phyloP scores from a whole-genome alignment of 2,797 vertebrate genomes.

The Microctenopoma steveboyesi region DNA sequence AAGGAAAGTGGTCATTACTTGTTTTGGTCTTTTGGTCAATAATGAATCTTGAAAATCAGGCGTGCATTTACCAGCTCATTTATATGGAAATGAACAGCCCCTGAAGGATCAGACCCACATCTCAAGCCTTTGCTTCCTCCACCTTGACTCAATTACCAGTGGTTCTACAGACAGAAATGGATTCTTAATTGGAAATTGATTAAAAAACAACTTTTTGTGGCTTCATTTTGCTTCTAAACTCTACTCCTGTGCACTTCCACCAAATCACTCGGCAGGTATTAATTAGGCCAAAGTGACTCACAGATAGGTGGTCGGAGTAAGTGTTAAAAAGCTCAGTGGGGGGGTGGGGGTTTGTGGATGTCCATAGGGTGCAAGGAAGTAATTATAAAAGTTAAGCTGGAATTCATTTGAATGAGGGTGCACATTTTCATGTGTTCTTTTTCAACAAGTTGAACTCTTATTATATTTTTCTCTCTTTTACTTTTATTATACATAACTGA shows the following conservation, averaged over 20 bases:
- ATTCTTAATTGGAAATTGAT: slow-evolving; percentile 77
- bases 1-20: slow-evolving; percentile 56
- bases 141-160: slow-evolving; percentile 65
- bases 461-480: no score
- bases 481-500: no score
- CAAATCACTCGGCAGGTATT: slow-evolving; percentile 56
- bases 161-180: slow-evolving; percentile 45
- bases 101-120: slow-evolving; percentile 51
- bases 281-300: slow-evolving; percentile 56
- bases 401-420: not conserved
- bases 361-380: slow-evolving; percentile 12
- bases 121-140: slow-evolving; percentile 40
- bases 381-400: slow-evolving; percentile 38
- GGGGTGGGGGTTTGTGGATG: not conserved
- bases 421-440: slow-evolving; percentile 1
- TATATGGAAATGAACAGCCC: slow-evolving; percentile 78
- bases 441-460: not conserved
- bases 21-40: slow-evolving; percentile 58
- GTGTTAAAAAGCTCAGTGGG: slow-evolving; percentile 41
- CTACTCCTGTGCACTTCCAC: slow-evolving; percentile 55
- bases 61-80: slow-evolving; percentile 69
- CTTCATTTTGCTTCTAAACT: slow-evolving; percentile 56
- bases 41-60: slow-evolving; percentile 54
- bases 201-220: slow-evolving; percentile 62
- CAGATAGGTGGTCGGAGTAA: slow-evolving; percentile 45